phyloP scores from a whole-genome alignment of 2,113 vertebrate genomes.

The Pollimyrus isidori region DNA sequence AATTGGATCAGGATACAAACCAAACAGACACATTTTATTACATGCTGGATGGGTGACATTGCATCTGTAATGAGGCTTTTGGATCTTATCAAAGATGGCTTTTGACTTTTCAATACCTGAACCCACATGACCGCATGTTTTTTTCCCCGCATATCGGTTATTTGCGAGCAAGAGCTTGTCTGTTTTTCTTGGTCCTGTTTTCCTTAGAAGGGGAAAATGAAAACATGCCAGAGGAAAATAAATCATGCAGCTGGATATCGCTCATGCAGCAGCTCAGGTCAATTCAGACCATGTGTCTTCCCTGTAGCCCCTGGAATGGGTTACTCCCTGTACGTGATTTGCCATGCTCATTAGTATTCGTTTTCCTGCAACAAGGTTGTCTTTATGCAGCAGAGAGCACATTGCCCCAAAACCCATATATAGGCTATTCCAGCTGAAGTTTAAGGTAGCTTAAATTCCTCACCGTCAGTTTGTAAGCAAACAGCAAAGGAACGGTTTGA shows the following conservation, averaged over 20 bases:
- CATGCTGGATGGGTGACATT: slow-evolving; percentile 16
- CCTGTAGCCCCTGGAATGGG: background rate
- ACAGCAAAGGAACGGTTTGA: background rate
- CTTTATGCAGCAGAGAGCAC: slow-evolving; percentile 1
- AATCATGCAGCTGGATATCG: background rate
- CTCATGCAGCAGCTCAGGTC: background rate
- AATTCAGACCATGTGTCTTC: background rate
- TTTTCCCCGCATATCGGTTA: background rate
- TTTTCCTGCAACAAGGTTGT: slow-evolving; percentile 13
- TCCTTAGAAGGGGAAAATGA: background rate
- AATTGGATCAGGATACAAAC: slow-evolving; percentile 24
- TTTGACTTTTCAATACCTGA: slow-evolving; percentile 7
- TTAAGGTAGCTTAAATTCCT: background rate
- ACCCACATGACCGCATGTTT: background rate
- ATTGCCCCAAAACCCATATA: slow-evolving; percentile 6
- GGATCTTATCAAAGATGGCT: slow-evolving; percentile 20
- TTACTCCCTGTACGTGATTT: background rate
- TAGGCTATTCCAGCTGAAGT: slow-evolving; percentile 1
- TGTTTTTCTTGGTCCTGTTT: background rate
- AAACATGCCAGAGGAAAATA: background rate
- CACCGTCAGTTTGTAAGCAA: background rate
- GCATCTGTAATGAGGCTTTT: slow-evolving; percentile 21
- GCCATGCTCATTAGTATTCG: slow-evolving; percentile 12
- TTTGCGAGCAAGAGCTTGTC: background rate
- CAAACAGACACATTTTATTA: slow-evolving; percentile 32